Evolutionary conservation across 2,797 vertebrate genomes (phyloP), one percentile per base, ranked within the genome.

Genomic region (Eupleurogrammus muticus): DNA sequence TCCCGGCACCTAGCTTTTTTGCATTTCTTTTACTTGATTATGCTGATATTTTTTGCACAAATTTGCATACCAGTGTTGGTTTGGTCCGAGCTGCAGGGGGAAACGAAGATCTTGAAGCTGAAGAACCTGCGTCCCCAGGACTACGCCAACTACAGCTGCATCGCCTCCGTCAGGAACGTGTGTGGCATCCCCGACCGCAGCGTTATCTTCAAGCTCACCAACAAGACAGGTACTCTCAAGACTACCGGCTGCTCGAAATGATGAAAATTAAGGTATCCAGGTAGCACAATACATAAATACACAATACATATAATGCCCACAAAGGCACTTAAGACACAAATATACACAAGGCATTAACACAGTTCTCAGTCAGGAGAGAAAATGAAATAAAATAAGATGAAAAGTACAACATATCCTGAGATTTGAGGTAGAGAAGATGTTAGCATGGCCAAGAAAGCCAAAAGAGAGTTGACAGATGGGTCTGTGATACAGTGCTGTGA

Each of bases 111-210:
- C 87, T 88, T 99, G 93, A 99, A 99, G 94, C 92, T 99, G 89
- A 99, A 99, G 95, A 99, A 99, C 89, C 96, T 99, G 70, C 96
- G 97, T 24, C 97, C 98, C 81, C 96, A 98, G 81, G 98, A 99
- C 92, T 99, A 99, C 13, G 98, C 98, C 38, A 99, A 99, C 82
- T 99, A 99, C 92, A 99, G 97, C 95, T 99, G 98, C 93, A 96
- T 99, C 19, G 97, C 98, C 70, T 99, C 98, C 0, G 97, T 99
- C 75, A 93, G 98, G 70, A 98, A 94, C 36, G 97, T 99, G 65
- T 99, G 98, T 81, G 96, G 96, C 75, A 98, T 99, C 84, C 95
- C 96, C 0, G 97, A 99, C 91, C 97, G 97, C 80, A 97, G 95
- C 81, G 95, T 99, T 6, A 95, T 97, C 84, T 99, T 99, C 93